Percentiles rank a stretch among this genome's conserved stretches.
phyloP scores from a whole-genome alignment of 2,797 vertebrate genomes.

The Loriculus beryllinus region DNA sequence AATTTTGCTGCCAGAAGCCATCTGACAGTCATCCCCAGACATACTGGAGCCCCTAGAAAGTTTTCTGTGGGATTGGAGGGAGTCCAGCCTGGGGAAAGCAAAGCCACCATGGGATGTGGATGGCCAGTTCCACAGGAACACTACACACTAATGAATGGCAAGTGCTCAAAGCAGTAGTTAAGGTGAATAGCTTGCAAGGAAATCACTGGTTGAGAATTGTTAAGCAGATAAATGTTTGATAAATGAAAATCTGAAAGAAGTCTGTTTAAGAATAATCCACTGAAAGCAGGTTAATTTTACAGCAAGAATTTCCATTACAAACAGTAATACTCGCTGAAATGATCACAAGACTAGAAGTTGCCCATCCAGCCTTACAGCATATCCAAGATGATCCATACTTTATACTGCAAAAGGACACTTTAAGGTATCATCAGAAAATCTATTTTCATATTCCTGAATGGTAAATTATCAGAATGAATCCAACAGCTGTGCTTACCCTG shows the following conservation, averaged over 20 bases:
- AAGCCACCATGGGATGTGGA: constrained; percentile 1
- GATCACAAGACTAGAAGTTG: not conserved
- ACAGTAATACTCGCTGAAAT: not conserved
- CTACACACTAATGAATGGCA: constrained; percentile 8
- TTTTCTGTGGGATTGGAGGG: constrained; percentile 58
- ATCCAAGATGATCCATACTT: not conserved
- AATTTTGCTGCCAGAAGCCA: constrained; percentile 52
- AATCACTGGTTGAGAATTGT: not conserved
- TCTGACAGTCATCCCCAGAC: constrained; percentile 59
- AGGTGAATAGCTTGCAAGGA: not conserved
- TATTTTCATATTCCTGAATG: not conserved
- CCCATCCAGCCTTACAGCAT: not conserved
- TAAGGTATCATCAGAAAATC: not conserved
- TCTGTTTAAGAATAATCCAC: not conserved
- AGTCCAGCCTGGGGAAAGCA: constrained; percentile 28
- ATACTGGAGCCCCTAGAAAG: constrained; percentile 59
- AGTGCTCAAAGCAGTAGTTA: not conserved
- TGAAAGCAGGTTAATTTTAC: not conserved
- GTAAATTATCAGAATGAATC: not conserved
- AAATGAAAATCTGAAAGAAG: not conserved
- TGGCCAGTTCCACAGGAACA: constrained; percentile 10
- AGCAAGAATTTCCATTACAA: not conserved
- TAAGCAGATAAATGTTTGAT: not conserved
- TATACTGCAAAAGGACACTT: not conserved
- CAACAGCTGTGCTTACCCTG: not conserved